phyloP scores from a whole-genome alignment of 2,888 invertebrate species.

The Diplolepis rosae region DNA sequence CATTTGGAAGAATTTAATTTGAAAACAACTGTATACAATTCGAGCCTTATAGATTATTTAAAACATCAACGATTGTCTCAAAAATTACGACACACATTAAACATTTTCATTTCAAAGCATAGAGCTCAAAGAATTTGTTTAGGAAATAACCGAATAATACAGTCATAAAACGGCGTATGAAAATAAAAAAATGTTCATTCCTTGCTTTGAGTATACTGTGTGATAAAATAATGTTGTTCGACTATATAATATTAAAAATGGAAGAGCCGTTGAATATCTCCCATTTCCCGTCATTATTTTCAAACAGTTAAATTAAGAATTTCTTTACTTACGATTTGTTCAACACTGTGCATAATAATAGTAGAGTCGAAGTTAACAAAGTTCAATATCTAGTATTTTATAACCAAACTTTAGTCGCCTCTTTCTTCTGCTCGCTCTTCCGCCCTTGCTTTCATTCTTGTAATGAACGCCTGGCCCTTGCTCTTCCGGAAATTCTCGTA shows the following conservation, averaged over 20 bases:
- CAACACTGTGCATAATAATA: conserved; percentile 14
- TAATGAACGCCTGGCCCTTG: conserved; percentile 95
- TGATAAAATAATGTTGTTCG: conserved; percentile 28
- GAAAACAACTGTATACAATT: not conserved
- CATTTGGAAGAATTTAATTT: conserved; percentile 3
- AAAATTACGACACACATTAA: not conserved
- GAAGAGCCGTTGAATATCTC: conserved; percentile 21
- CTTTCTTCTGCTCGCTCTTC: conserved; percentile 80
- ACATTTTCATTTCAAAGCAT: not conserved
- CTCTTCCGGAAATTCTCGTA: conserved; percentile 98
- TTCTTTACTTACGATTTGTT: conserved; percentile 22
- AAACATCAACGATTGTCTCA: not conserved
- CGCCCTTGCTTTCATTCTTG: conserved; percentile 92
- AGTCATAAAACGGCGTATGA: not conserved
- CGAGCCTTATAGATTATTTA: not conserved
- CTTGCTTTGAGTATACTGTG: conserved; percentile 19
- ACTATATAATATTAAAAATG: conserved; percentile 11
- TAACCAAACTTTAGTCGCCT: conserved; percentile 68
- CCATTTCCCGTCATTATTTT: not conserved
- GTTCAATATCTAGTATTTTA: conserved; percentile 1
- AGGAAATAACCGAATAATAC: not conserved
- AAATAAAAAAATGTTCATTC: not conserved
- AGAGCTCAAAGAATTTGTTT: not conserved
- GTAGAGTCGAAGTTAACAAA: not conserved
- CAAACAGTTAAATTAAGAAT: conserved; percentile 1